phyloP scores from a whole-genome alignment of 2,113 vertebrate genomes.

The Glaucomys volans region DNA sequence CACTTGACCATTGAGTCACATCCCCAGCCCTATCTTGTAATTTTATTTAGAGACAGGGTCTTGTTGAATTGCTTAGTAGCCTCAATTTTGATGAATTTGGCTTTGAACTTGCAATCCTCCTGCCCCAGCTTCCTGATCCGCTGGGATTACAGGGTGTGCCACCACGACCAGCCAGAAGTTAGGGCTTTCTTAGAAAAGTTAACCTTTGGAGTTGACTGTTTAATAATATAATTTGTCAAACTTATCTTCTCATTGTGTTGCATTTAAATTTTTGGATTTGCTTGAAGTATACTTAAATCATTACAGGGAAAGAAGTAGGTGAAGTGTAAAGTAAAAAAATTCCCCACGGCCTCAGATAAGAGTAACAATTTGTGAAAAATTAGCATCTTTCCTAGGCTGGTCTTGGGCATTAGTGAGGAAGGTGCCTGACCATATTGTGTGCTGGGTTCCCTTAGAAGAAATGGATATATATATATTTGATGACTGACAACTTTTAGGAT shows the following conservation, averaged over 20 bases:
- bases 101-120: too few species aligned
- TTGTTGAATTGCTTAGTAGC: too few species aligned
- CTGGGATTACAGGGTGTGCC: too few species aligned
- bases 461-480: background rate
- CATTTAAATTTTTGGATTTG: constrained; percentile 19
- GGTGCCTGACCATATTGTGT: background rate
- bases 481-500: background rate
- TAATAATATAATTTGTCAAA: background rate
- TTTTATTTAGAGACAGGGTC: too few species aligned
- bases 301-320: background rate
- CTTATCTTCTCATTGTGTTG: background rate
- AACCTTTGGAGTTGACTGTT: background rate
- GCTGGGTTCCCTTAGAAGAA: background rate
- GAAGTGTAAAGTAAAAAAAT: background rate
- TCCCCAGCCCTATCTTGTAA: too few species aligned
- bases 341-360: background rate
- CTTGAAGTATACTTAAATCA: background rate
- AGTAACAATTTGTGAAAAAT: background rate
- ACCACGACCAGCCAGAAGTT: background rate
- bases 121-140: too few species aligned
- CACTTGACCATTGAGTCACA: too few species aligned
- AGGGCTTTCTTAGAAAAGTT: background rate
- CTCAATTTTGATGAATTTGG: too few species aligned
- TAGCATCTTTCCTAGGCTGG: background rate
- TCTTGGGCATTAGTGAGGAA: background rate